phyloP scores from a whole-genome alignment of 2,113 vertebrate species.

The Paramormyrops kingsleyae region DNA sequence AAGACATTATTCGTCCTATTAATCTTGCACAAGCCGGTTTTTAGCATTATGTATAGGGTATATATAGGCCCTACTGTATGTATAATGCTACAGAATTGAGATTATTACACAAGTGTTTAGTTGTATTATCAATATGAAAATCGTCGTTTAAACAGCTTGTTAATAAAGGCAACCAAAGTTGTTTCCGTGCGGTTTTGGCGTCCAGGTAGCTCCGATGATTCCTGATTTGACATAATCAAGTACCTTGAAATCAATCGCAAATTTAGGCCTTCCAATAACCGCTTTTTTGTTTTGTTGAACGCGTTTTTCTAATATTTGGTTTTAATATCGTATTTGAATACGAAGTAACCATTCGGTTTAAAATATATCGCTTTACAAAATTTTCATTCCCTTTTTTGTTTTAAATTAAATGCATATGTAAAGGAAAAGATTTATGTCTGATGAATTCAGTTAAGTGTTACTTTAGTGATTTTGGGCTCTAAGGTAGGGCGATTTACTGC shows the following conservation, averaged over 20 bases:
- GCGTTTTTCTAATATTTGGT: background rate
- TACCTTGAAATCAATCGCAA: background rate
- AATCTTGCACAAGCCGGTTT: background rate
- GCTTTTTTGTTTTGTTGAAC: background rate
- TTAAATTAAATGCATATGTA: background rate
- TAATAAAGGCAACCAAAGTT: background rate
- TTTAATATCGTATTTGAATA: background rate
- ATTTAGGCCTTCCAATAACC: background rate
- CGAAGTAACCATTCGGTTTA: background rate
- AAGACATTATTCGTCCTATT: background rate
- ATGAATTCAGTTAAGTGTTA: background rate
- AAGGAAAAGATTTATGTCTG: background rate
- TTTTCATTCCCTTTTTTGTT: background rate
- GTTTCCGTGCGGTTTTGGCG: background rate
- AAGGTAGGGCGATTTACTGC: conserved; percentile 28
- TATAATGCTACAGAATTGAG: background rate
- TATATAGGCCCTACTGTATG: background rate
- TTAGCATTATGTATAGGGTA: background rate
- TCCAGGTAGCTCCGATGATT: background rate
- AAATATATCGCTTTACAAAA: background rate
- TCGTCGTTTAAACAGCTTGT: background rate
- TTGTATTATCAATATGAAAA: background rate
- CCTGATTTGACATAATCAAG: background rate
- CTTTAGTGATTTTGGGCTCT: conserved; percentile 22
- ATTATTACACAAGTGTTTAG: background rate